phyloP scores from a whole-genome alignment of 2,113 vertebrate species.

The Coracopsis vasa region DNA sequence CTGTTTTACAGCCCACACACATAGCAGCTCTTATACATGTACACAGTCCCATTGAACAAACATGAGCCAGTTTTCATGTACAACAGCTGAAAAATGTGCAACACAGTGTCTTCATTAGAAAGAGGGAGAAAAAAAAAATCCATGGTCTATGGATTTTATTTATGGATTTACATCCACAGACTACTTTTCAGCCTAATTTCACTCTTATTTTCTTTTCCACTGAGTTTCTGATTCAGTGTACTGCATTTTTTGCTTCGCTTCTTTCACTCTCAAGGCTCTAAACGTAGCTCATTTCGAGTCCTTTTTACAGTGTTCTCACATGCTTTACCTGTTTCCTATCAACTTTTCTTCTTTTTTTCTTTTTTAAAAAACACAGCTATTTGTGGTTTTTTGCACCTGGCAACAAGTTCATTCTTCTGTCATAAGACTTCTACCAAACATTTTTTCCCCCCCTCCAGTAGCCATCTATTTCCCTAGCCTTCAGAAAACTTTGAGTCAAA shows the following conservation, averaged over 20 bases:
- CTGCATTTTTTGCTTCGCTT: background rate
- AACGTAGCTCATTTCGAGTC: background rate
- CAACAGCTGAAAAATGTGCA: background rate
- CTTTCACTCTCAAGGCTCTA: background rate
- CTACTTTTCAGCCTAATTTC: background rate
- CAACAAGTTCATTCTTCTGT: background rate
- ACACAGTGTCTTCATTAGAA: background rate
- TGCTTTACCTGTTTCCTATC: background rate
- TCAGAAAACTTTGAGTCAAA: background rate
- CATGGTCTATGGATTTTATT: background rate
- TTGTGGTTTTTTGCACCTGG: background rate
- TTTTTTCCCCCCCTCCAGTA: background rate
- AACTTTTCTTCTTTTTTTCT: background rate
- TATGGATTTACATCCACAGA: background rate
- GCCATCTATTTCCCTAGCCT: background rate
- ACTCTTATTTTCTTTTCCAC: background rate
- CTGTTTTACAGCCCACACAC: background rate
- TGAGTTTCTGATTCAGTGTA: background rate
- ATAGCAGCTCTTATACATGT: background rate
- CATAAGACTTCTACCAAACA: background rate
- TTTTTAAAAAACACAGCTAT: background rate
- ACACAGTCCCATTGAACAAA: background rate
- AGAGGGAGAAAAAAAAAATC: background rate
- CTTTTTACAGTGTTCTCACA: background rate
- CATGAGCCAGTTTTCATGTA: background rate